Evolutionary conservation across 1,140 invertebrate genomes (phyloP).

Genomic region (Pseudomyrmex cubaensis): DNA sequence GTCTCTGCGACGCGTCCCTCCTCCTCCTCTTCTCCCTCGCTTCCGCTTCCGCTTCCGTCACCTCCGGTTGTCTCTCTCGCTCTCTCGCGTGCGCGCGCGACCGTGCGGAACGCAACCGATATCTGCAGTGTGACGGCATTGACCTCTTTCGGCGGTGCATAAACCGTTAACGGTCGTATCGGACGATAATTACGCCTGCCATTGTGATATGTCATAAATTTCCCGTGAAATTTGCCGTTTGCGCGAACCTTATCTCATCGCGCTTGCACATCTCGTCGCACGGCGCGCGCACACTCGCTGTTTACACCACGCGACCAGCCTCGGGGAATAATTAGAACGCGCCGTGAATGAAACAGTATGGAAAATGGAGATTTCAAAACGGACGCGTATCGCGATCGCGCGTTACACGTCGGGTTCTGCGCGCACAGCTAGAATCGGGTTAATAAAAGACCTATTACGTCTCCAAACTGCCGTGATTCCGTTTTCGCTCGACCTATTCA

Average conservation of each 20-base stretch:
- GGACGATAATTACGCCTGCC: slow-evolving; percentile 79
- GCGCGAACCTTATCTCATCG: slow-evolving; percentile 75
- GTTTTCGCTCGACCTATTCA: too few species aligned
- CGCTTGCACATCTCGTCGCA: slow-evolving; percentile 39
- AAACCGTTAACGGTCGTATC: slow-evolving; percentile 69
- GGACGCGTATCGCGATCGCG: slow-evolving; percentile 72
- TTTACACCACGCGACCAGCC: slow-evolving; percentile 73
- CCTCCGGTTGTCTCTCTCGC: neutral
- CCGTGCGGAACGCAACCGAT: slow-evolving; percentile 13
- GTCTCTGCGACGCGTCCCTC: slow-evolving; percentile 9
- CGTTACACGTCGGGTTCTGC: too few species aligned
- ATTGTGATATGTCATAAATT: slow-evolving; percentile 79
- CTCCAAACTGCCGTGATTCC: too few species aligned
- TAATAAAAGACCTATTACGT: neutral
- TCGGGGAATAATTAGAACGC: slow-evolving; percentile 79
- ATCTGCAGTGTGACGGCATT: slow-evolving; percentile 58
- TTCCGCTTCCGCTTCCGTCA: slow-evolving; percentile 1
- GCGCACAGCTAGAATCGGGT: slow-evolving; percentile 1
- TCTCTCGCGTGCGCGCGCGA: neutral
- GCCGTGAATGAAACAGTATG: slow-evolving; percentile 72
- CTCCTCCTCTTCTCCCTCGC: slow-evolving; percentile 9
- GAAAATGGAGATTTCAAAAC: slow-evolving; percentile 76
- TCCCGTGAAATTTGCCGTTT: slow-evolving; percentile 80
- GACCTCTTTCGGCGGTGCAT: slow-evolving; percentile 69
- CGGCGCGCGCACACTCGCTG: slow-evolving; percentile 14